Conservation (phyloP, 2,888 invertebrate genomes). For the Alloscopus bannaensis region DNA sequence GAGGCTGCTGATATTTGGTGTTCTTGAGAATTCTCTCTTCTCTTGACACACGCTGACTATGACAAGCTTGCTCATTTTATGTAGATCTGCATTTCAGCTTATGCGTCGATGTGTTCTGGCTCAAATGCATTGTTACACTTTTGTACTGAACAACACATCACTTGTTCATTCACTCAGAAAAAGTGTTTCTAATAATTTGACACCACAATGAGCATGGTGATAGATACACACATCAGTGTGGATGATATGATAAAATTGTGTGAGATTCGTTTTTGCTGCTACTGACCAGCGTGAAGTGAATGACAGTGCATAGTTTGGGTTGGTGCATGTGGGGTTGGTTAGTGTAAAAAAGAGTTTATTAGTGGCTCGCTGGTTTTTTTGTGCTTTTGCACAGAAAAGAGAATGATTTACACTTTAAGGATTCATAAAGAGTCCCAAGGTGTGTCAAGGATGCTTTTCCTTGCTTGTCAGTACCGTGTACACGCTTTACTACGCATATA, state of each 20-base stretch:
- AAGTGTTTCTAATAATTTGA: too few species aligned
- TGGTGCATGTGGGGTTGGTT: not conserved
- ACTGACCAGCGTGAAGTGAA: not conserved
- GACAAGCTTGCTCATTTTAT: slow-evolving; percentile 37
- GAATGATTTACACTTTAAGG: slow-evolving; percentile 13
- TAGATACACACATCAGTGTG: too few species aligned
- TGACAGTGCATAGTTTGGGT: not conserved
- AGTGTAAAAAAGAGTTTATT: too few species aligned
- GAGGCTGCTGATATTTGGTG: not conserved
- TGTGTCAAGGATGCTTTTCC: slow-evolving; percentile 61
- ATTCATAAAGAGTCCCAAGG: slow-evolving; percentile 27
- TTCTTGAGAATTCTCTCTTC: slow-evolving; percentile 37
- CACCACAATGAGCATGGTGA: slow-evolving; percentile 9
- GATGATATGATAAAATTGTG: slow-evolving; percentile 4
- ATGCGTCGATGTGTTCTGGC: too few species aligned
- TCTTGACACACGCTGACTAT: too few species aligned
- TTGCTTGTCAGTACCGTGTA: slow-evolving; percentile 12
- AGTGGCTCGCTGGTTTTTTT: slow-evolving; percentile 22
- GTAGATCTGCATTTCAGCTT: slow-evolving; percentile 3
- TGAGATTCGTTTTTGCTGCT: slow-evolving; percentile 3
- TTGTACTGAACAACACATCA: slow-evolving; percentile 2
- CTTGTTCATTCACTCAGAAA: slow-evolving; percentile 15
- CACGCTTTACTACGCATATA: slow-evolving; percentile 1
- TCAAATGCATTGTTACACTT: not conserved
- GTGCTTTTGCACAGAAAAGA: not conserved